Conservation (phyloP, 2,888 invertebrate species). For the Acronicta leporina region DNA sequence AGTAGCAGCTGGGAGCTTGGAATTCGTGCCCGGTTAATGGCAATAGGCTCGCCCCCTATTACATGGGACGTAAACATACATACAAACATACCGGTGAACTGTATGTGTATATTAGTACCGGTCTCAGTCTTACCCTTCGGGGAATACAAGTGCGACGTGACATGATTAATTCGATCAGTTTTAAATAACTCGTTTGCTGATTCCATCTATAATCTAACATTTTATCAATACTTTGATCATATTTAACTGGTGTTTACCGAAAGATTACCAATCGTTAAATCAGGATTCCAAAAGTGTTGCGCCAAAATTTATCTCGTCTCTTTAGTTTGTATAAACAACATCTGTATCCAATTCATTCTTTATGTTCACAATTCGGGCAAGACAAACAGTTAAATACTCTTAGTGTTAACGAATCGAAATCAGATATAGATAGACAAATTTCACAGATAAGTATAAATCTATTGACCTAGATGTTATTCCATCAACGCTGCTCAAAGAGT, state of each 20-base stretch:
- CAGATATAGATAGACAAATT: slow-evolving; percentile 27
- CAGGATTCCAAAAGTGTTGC: neutral
- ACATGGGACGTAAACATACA: too few relatives aligned
- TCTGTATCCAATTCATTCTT: slow-evolving; percentile 22
- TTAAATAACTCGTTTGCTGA: neutral
- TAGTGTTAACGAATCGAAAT: slow-evolving; percentile 38
- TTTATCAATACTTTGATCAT: neutral
- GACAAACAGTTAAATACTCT: slow-evolving; percentile 39
- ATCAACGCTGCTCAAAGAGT: slow-evolving; percentile 33
- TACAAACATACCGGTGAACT: too few relatives aligned
- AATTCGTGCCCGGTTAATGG: too few relatives aligned
- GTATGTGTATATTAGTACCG: too few relatives aligned
- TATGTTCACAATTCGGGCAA: slow-evolving; percentile 42
- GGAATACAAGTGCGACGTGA: too few relatives aligned
- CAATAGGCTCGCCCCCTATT: too few relatives aligned
- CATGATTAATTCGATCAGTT: too few relatives aligned
- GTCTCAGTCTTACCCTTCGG: too few relatives aligned
- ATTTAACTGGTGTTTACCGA: neutral
- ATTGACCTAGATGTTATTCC: slow-evolving; percentile 51
- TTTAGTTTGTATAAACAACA: slow-evolving; percentile 6
- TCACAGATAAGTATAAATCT: slow-evolving; percentile 27
- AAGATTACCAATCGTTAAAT: neutral
- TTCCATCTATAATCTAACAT: neutral
- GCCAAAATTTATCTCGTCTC: neutral
- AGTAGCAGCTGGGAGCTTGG: too few relatives aligned